Percentiles rank a stretch among this genome's conserved stretches.
phyloP scores from a whole-genome alignment of 1,140 invertebrate species.

The Drosophila bocqueti region DNA sequence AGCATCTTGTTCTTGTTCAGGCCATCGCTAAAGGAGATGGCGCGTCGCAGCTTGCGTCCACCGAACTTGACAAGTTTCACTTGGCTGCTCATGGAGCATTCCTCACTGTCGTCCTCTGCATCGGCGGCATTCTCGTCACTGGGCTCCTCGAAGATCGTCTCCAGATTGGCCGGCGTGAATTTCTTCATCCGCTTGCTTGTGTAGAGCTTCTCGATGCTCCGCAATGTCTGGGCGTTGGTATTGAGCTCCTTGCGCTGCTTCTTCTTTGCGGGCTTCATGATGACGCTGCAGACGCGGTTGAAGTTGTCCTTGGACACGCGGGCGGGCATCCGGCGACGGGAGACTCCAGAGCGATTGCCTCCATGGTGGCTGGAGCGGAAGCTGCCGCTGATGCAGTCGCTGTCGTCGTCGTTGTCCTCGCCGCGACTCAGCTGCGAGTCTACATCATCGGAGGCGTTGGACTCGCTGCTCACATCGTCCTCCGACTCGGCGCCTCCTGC shows the following conservation, averaged over 20 bases:
- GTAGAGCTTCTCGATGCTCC: conserved; percentile 79
- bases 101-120: conserved; percentile 62
- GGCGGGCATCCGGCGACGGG: conserved; percentile 65
- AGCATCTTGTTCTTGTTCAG: conserved; percentile 73
- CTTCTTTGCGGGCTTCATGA: conserved; percentile 67
- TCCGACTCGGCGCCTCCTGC: background rate
- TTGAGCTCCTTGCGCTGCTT: conserved; percentile 62
- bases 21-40: conserved; percentile 76
- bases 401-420: conserved; percentile 64
- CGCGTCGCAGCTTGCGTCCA: conserved; percentile 58
- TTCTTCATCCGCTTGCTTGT: conserved; percentile 72
- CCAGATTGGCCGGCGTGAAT: conserved; percentile 72
- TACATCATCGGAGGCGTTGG: conserved; percentile 57
- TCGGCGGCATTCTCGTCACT: conserved; percentile 68
- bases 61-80: conserved; percentile 72
- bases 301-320: conserved; percentile 75
- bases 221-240: conserved; percentile 64
- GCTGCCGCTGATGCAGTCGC: conserved; percentile 39
- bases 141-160: conserved; percentile 81
- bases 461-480: conserved; percentile 43
- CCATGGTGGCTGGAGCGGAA: conserved; percentile 3
- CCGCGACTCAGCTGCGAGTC: conserved; percentile 51
- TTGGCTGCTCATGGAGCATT: conserved; percentile 61
- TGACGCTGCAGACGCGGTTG: conserved; percentile 66
- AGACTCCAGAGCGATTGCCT: conserved; percentile 51